Percentiles rank a stretch among this genome's conserved stretches.
These are phyloP conservation scores for Nephrocerus scutellatus DNA, from an alignment of 2,888 invertebrate genomes.

Conservation along the genomic window DNA sequence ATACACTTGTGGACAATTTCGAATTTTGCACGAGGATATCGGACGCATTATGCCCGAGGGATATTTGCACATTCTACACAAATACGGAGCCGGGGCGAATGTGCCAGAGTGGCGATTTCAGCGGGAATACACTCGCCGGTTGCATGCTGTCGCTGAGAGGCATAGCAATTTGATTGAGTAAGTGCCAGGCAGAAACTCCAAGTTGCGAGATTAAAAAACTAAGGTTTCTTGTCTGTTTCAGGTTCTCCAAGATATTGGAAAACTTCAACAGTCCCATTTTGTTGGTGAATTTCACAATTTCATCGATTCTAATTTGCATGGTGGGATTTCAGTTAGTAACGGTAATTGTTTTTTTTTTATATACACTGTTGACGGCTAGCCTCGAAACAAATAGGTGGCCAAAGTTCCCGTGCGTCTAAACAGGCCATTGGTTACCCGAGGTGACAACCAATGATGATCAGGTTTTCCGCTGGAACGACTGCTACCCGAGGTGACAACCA, in stretches of 20 bases:
- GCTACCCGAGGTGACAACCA: no score
- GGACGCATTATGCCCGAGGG: slow-evolving; percentile 27
- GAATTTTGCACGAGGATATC: slow-evolving; percentile 37
- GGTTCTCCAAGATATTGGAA: slow-evolving; percentile 38
- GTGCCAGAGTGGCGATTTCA: slow-evolving; percentile 18
- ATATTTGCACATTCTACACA: slow-evolving; percentile 16
- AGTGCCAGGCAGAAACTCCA: slow-evolving; percentile 7
- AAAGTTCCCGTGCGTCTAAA: no score
- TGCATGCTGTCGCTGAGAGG: slow-evolving; percentile 32
- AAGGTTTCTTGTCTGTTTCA: slow-evolving; percentile 20
- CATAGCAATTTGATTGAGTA: slow-evolving; percentile 40
- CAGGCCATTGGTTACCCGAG: no score
- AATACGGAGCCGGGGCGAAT: slow-evolving; percentile 9
- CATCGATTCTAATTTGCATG: slow-evolving; percentile 45
- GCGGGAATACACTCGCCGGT: slow-evolving; percentile 20
- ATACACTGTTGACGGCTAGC: no score
- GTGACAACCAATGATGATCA: no score
- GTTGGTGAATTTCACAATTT: slow-evolving; percentile 41
- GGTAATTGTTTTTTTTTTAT: no score
- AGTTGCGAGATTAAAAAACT: neutral
- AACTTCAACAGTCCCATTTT: slow-evolving; percentile 43
- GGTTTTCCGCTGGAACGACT: no score
- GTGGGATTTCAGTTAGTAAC: slow-evolving; percentile 46
- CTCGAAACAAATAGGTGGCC: no score
- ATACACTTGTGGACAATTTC: slow-evolving; percentile 43